Evolutionary conservation across 2,113 vertebrate species (phyloP).

Genomic region (Syrmaticus mikado): DNA sequence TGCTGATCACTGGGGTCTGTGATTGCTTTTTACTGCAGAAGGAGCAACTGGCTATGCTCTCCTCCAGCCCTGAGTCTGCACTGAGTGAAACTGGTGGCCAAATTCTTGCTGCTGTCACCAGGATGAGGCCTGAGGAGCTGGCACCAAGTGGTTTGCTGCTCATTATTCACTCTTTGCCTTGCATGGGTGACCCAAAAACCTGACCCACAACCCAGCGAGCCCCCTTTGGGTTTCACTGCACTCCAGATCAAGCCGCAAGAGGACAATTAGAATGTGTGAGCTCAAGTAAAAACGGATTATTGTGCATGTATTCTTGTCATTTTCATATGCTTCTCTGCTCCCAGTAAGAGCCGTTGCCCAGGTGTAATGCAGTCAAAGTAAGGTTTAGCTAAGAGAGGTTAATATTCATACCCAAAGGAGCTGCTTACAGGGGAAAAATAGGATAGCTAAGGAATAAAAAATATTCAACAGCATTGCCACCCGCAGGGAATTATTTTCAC

Average conservation of each 20-base stretch:
- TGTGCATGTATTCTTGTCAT: neutral
- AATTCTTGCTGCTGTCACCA: neutral
- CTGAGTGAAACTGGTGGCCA: accelerated
- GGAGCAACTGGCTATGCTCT: neutral
- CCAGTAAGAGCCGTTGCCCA: neutral
- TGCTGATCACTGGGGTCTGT: neutral
- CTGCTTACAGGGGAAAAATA: neutral
- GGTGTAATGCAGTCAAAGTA: neutral
- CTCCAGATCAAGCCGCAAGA: neutral
- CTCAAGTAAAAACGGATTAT: neutral
- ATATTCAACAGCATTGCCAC: neutral
- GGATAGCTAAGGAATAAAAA: neutral
- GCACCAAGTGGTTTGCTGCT: neutral
- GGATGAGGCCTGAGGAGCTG: neutral
- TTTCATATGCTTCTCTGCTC: neutral
- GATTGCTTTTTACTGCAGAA: neutral
- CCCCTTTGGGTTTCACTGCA: neutral
- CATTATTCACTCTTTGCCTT: neutral
- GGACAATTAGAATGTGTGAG: neutral
- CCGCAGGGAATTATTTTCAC: neutral
- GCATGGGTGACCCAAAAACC: constrained; percentile 1
- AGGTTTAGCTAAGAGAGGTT: neutral
- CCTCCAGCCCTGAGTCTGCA: neutral
- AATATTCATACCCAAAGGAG: neutral
- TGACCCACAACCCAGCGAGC: neutral